Conservation (phyloP, 2,888 invertebrate species). For the Macrophya annulata region DNA sequence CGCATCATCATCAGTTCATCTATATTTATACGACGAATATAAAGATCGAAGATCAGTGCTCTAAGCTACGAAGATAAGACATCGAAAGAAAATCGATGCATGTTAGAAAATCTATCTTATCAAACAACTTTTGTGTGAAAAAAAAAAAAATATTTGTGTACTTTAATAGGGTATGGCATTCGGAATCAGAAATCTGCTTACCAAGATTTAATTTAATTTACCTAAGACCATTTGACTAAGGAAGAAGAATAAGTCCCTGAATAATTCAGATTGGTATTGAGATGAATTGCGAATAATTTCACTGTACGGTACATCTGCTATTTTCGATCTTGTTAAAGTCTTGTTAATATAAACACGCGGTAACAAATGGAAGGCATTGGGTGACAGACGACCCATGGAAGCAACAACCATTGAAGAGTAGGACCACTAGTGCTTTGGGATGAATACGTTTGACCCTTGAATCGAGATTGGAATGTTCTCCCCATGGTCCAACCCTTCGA, state of each 20-base stretch:
- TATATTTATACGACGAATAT: not conserved
- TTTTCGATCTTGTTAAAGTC: not conserved
- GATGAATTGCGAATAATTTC: slow-evolving; percentile 3
- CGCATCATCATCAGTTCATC: not conserved
- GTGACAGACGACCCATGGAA: not conserved
- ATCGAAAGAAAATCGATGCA: too few species aligned
- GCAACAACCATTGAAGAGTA: not conserved
- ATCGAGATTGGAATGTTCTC: slow-evolving; percentile 40
- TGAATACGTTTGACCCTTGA: slow-evolving; percentile 45
- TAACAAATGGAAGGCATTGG: not conserved
- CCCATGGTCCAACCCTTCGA: slow-evolving; percentile 2
- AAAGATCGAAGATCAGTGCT: not conserved
- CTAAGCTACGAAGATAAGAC: not conserved
- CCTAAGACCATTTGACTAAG: not conserved
- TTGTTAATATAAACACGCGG: slow-evolving; percentile 15
- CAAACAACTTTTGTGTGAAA: not conserved
- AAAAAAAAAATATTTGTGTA: not conserved
- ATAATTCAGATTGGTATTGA: not conserved
- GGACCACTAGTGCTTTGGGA: slow-evolving; percentile 5
- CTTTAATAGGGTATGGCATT: not conserved
- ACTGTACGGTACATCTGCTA: not conserved
- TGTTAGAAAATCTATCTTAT: too few species aligned
- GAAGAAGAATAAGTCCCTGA: not conserved
- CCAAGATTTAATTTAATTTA: not conserved
- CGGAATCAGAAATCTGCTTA: not conserved